Conservation (phyloP, 1,140 invertebrate species). For the Drosophila teissieri region DNA sequence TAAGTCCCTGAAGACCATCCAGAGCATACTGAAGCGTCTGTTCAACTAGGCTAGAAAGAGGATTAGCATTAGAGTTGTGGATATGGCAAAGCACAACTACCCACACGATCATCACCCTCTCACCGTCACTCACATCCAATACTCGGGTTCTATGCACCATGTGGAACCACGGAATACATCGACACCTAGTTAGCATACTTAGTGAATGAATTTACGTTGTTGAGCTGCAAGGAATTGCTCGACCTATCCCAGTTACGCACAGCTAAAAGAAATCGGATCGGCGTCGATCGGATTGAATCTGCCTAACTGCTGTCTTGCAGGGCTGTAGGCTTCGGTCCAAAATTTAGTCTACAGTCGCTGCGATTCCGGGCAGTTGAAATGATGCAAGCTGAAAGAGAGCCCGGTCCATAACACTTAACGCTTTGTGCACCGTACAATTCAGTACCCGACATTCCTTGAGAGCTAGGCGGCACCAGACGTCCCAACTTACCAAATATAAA, state of each 20-base stretch:
- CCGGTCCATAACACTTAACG: constrained; percentile 10
- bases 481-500: constrained; percentile 73
- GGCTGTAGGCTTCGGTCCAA: constrained; percentile 65
- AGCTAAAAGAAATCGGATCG: constrained; percentile 16
- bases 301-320: constrained; percentile 69
- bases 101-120: constrained; percentile 13
- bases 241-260: constrained; percentile 43
- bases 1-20: constrained; percentile 86
- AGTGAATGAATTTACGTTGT: constrained; percentile 66
- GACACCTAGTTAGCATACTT: constrained; percentile 58
- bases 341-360: constrained; percentile 43
- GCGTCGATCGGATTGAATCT: constrained; percentile 8
- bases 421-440: constrained; percentile 19
- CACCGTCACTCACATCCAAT: constrained; percentile 58
- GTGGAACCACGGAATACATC: constrained; percentile 37
- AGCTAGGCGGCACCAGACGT: constrained; percentile 52
- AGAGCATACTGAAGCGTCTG: constrained; percentile 76
- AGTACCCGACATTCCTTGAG: constrained; percentile 51
- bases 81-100: constrained; percentile 16
- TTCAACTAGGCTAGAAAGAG: constrained; percentile 53
- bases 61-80: constrained; percentile 28
- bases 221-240: constrained; percentile 48
- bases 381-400: not conserved
- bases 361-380: constrained; percentile 62
- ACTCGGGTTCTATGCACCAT: constrained; percentile 50